Evolutionary conservation across 1,140 invertebrate genomes (phyloP).

Genomic region (Tetramorium parvispinum): DNA sequence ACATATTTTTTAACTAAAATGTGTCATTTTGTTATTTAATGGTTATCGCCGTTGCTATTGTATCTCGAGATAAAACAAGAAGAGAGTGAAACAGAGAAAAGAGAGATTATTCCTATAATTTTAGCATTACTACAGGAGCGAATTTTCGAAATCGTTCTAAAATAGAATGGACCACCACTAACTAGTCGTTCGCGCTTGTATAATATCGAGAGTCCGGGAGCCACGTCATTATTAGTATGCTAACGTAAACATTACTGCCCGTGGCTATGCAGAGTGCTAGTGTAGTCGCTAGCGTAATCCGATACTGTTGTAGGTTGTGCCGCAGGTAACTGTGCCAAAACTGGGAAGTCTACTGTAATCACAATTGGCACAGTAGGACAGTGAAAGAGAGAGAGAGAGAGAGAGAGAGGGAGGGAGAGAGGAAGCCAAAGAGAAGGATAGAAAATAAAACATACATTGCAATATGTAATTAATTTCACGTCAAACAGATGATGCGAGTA

Average conservation of each 20-base stretch:
- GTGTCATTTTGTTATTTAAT: background rate
- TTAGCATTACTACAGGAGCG: constrained; percentile 8
- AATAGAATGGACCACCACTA: constrained; percentile 33
- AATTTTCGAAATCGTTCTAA: constrained; percentile 37
- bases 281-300: constrained; percentile 44
- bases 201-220: constrained; percentile 55
- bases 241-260: constrained; percentile 61
- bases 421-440: background rate
- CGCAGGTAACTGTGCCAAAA: constrained; percentile 49
- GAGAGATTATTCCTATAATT: constrained; percentile 14
- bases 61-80: background rate
- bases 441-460: background rate
- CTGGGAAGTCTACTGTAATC: constrained; percentile 55
- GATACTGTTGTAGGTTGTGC: constrained; percentile 53
- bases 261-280: constrained; percentile 44
- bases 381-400: background rate
- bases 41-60: background rate
- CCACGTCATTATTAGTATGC: constrained; percentile 62
- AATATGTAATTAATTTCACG: background rate
- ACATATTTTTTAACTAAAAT: background rate
- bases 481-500: background rate
- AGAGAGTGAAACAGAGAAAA: background rate
- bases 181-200: constrained; percentile 49
- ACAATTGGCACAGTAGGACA: constrained; percentile 20
- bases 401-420: background rate